A percentile compares a stretch with the other conserved stretches of the same genome.
phyloP scores from a whole-genome alignment of 2,113 vertebrate genomes.

The Paramisgurnus dabryanus region DNA sequence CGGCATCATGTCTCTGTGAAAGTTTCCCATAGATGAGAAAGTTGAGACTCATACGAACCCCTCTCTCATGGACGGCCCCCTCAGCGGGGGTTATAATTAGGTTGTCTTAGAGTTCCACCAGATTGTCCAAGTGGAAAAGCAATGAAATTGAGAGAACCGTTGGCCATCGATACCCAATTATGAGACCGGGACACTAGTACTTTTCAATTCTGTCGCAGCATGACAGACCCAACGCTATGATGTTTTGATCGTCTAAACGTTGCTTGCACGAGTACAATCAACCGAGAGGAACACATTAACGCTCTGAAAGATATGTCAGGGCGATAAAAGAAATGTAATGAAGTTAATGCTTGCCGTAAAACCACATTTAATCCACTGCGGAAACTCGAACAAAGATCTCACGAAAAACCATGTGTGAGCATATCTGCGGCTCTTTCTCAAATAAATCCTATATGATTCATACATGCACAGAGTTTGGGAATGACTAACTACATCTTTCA shows the following conservation, averaged over 20 bases:
- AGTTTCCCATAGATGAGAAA: slow-evolving; percentile 60
- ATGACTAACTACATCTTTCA: neutral
- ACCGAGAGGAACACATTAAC: slow-evolving; percentile 35
- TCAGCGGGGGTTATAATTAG: slow-evolving; percentile 74
- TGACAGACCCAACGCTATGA: slow-evolving; percentile 31
- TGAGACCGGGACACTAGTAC: slow-evolving; percentile 53
- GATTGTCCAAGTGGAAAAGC: slow-evolving; percentile 71
- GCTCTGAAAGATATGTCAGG: slow-evolving; percentile 26
- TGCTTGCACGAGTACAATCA: slow-evolving; percentile 29
- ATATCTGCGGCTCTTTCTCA: neutral
- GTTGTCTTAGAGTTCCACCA: slow-evolving; percentile 68
- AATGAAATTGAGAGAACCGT: slow-evolving; percentile 68
- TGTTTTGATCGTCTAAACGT: slow-evolving; percentile 32
- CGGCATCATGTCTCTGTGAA: slow-evolving; percentile 42
- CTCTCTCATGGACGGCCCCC: slow-evolving; percentile 58
- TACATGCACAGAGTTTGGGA: neutral
- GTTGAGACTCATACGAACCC: slow-evolving; percentile 41
- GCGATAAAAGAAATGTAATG: slow-evolving; percentile 36
- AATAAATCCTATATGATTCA: neutral
- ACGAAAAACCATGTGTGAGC: neutral
- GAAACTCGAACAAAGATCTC: neutral
- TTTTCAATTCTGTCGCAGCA: slow-evolving; percentile 53
- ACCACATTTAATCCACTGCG: slow-evolving; percentile 18
- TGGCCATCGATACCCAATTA: slow-evolving; percentile 78
- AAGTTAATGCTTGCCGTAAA: slow-evolving; percentile 36